Conservation (phyloP, 2,797 vertebrate genomes). For the Danio albolineatus region DNA sequence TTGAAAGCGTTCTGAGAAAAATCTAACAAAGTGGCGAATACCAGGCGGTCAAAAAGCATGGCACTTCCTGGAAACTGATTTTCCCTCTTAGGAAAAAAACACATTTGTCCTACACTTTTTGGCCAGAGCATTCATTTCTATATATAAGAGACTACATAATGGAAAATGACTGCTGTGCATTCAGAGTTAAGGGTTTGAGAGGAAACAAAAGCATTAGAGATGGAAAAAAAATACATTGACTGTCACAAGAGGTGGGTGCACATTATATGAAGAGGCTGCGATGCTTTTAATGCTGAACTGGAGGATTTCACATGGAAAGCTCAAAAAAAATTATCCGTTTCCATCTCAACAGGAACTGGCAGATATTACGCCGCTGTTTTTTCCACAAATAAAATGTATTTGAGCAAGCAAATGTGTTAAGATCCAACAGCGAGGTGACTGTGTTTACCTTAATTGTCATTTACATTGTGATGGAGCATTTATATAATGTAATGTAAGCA, state of each 20-base stretch:
- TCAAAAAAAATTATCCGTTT: neutral
- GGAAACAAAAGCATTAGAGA: neutral
- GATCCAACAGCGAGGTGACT: too few relatives aligned
- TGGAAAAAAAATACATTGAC: neutral
- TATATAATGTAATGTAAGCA: too few relatives aligned
- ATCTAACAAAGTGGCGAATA: too few relatives aligned
- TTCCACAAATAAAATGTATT: neutral
- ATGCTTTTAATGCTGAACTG: neutral
- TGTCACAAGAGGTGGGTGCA: neutral
- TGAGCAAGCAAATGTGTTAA: neutral
- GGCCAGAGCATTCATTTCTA: too few relatives aligned
- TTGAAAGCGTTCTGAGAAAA: too few relatives aligned
- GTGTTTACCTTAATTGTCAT: too few relatives aligned
- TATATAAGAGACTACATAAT: too few relatives aligned
- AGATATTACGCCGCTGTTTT: neutral
- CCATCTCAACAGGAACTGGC: neutral
- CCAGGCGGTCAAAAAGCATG: neutral
- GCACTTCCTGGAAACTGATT: conserved; percentile 7
- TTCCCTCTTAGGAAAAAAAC: neutral
- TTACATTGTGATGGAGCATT: too few relatives aligned
- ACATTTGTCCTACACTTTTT: too few relatives aligned
- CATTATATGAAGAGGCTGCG: too few relatives aligned
- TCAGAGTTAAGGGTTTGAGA: too few relatives aligned
- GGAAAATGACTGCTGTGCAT: too few relatives aligned
- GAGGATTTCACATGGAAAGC: neutral